Evolutionary conservation across 30 jellyfish, hydroid and myxozoan genomes (phyloP), one percentile per base, ranked within the genome.

Genomic region (Hydra vulgaris): DNA sequence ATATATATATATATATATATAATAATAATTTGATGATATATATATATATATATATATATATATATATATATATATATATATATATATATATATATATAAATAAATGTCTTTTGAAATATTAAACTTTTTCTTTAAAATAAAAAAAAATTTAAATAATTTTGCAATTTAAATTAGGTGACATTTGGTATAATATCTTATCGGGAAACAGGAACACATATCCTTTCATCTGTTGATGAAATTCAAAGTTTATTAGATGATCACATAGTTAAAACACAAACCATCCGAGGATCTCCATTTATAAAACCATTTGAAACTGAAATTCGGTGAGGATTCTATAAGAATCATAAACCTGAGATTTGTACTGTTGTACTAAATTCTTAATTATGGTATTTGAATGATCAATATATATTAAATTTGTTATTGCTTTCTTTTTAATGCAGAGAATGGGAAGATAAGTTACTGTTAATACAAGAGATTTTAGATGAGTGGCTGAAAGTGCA

Each of bases 401-500:
- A n/a, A n/a, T n/a, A n/a, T n/a, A n/a, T n/a, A n/a, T n/a, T n/a
- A n/a, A n/a, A n/a, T n/a, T 56, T 56, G n/a, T 56, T 56, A 15
- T 15, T 56, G 17, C n/a, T n/a, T 56, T 56, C n/a, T 56, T 17
- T 56, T 56, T 56, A n/a, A 15, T 76, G 19, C 27, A 93, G 99
- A 54, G 90, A 80, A 18, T 93, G 99, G 99, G 99, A 93, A 87
- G 99, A 83, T 27, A 87, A 84, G 70, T 81, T 93, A 15, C 82
- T 93, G 26, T 73, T 93, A 71, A 87, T 93, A 21, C 99, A 93
- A 85, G 99, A 93, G 79, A 93, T 93, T 61, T 92, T 93, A 18
- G 99, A 93, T 73, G 99, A 93, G 40, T 93, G 99, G 99, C 88
- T 93, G 70, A 93, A 93, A 78, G 99, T 93, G 77, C 99, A 93